Evolutionary conservation across 2,888 invertebrate species (phyloP).

Genomic region (Nymphalis c-album): DNA sequence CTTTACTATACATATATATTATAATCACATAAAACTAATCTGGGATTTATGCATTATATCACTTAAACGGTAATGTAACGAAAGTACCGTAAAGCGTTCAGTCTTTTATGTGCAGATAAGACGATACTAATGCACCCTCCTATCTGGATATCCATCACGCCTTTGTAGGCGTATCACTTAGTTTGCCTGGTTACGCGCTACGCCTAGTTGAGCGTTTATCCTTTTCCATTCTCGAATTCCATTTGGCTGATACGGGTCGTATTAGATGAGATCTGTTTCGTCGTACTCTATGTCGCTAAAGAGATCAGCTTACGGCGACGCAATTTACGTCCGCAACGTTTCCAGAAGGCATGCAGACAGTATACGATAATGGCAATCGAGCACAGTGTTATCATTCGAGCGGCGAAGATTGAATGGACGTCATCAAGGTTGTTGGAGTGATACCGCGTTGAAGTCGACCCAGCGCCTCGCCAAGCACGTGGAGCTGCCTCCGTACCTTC

Average conservation of each 20-base stretch:
- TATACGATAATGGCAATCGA: slow-evolving; percentile 54
- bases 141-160: background rate
- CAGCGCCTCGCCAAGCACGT: slow-evolving; percentile 80
- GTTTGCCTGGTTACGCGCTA: background rate
- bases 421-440: slow-evolving; percentile 41
- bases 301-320: slow-evolving; percentile 63
- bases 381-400: slow-evolving; percentile 52
- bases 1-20: background rate
- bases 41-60: too few relatives aligned
- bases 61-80: too few relatives aligned
- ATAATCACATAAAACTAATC: background rate
- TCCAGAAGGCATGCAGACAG: slow-evolving; percentile 56
- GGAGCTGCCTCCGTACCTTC: slow-evolving; percentile 76
- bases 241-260: slow-evolving; percentile 12
- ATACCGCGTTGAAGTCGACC: slow-evolving; percentile 56
- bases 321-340: slow-evolving; percentile 63
- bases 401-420: slow-evolving; percentile 45
- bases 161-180: background rate
- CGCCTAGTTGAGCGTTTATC: background rate
- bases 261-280: too few relatives aligned
- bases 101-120: background rate
- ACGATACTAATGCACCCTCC: background rate
- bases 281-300: slow-evolving; percentile 62
- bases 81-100: background rate
- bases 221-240: slow-evolving; percentile 7